Base-by-base conservation (phyloP, 2,113 vertebrate species). In the Dicaeum eximium region DNA sequence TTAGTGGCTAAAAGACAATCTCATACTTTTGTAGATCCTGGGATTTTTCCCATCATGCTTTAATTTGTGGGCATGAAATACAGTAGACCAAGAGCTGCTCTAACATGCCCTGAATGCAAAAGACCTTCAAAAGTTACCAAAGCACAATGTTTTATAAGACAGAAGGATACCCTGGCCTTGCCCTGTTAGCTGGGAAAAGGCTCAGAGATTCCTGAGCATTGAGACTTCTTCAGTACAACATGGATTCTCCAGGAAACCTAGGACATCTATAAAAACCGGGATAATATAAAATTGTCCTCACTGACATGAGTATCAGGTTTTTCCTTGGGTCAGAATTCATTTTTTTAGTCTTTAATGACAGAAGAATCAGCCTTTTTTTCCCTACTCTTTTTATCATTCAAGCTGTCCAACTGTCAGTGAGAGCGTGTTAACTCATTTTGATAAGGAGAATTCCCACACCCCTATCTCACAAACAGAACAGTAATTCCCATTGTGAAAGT, bases 381-480 rank as follows among this genome's bases (percentile, higher is more conserved):
- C 17, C 53, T 51, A 13, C 7, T 18, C 14, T 37, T 74, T 70
- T 86, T 74, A 65, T 81, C 53, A 61, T 75, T 78, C 47, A 88
- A 77, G 30, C 42, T 28, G 11, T 38, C 6, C 10, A 42, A 6
- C 51, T 64, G 78, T 67, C 45, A 57, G 33, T 69, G 54, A 84
- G 95, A 90, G 53, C 9, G 15, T 75, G 48, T 89, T 85, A 87
- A 53, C 66, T 86, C 27, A 24, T 77, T 95, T 80, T 86, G 90
- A 94, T 97, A 90, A 87, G 35, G 30, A 19, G 17, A 70, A 80
- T 92, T 88, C 87, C 84, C 90, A 87, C 21, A 69, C 50, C 22
- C 45, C 69, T 74, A 8, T 90, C 78, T 94, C 70, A 62, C 78
- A 80, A 93, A 82, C 22, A 93, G 69, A 90, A 64, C 4, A 85